Evolutionary conservation across 2,888 invertebrate genomes (phyloP), one percentile per base, ranked within the genome.

Genomic region (Limnephilus rhombicus): DNA sequence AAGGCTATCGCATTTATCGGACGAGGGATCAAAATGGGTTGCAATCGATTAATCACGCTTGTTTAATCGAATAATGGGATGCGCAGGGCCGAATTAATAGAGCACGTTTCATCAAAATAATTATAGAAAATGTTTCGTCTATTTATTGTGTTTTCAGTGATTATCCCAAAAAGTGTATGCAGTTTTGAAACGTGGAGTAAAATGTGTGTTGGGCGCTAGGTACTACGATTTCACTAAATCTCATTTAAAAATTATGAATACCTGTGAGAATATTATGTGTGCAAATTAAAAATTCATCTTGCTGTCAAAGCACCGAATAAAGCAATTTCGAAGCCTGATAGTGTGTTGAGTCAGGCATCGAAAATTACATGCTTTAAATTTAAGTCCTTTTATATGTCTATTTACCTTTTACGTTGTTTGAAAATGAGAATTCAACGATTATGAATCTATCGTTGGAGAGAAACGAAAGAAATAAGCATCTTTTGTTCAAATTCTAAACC

Each of bases 1-100:
- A 89, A 80, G 37, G 34, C 80, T 68, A 31, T 89, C 34, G 88
- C 80, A 80, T 89, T 80, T 80, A 80, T 34, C 29, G 88, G 24
- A 34, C 88, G n/a, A 9, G 80, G 37, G 88, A n/a, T 24, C 34
- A 37, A 86, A 86, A 45, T 29, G 41, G 88, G 88, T 34, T 68
- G 68, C 37, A 80, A 88, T 89, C 80, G 24, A 89, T 89, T 89
- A 80, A 41, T 89, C 88, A 89, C 88, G 88, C n/a, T 80, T n/a
- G n/a, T 80, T 89, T 89, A 89, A 89, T 89, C 88, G 88, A 80
- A 89, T 89, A 89, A 89, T 80, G 41, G 13, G 9, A 68, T 68
- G 9, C 68, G n/a, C n/a, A 9, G 9, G 24, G 24, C 2, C 24
- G 24, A 68, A 68, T 15, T 18, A 53, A 53, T 41, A 41, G 24